Base-by-base conservation (phyloP, 2,888 invertebrate genomes). In the Furcula furcula region DNA sequence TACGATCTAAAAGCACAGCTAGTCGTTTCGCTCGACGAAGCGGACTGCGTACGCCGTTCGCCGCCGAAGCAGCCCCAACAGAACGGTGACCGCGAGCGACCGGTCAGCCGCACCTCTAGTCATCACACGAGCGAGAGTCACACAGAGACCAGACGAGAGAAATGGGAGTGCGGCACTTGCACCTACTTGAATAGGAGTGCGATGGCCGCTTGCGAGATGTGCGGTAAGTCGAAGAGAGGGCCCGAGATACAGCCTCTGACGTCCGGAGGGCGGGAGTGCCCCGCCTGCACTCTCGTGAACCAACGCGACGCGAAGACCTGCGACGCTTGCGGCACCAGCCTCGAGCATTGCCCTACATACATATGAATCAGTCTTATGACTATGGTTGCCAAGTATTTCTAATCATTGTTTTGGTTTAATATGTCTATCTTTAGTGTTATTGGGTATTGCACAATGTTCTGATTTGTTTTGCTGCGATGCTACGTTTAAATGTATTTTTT, bases 291-390 rank as follows among this genome's bases (percentile, higher is more conserved):
- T 1, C 82, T 94, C 28, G 94, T 95, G 21, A 95, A 95, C 65
- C 90, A 91, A 26, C 91, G 91, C 56, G 91, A 91, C 33, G 92
- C 91, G 4, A 83, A 82, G 20, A 66, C 65, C 6, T 95, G 95
- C 66, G 92, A 92, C 53, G 94, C 93, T 10, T 95, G 95, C 71
- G 90, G 89, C 11, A 84, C 90, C 4, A 92, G 91, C 62, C 81
- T 95, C 25, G 90, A 93, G 60, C 92, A 93, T 76, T 94, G 94
- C 35, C 94, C 94, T 20, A 95, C 94, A 29, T 95, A 95, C 62
- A 94, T 94, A 58, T 93, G 12, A 26, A 26, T n/a, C 14, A 11
- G 5, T 20, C 4, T 25, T 26, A 7, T 23, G n/a, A 23, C 7
- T 20, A 6, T 20, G n/a, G 3, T 6, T 7, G 16, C 16, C 16